These are phyloP conservation scores for Prionailurus viverrinus DNA, from an alignment of 2,113 vertebrate species.

Conservation along the genomic window DNA sequence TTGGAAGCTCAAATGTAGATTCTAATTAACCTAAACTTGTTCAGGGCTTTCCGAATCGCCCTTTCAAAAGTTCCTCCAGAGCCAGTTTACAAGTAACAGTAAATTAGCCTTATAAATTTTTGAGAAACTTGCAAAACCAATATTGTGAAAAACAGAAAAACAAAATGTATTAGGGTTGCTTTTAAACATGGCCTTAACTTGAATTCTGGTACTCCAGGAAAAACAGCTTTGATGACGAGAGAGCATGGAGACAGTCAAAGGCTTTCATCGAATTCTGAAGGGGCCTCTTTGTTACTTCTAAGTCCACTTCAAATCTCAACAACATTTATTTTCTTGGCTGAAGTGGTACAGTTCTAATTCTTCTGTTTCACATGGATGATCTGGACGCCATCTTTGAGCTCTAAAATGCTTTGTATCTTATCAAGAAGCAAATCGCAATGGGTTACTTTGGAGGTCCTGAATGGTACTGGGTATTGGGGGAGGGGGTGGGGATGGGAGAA, in stretches of 20 bases:
- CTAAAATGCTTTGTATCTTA: conserved; percentile 37
- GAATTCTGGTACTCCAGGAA: background rate
- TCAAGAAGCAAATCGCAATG: background rate
- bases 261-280: background rate
- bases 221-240: background rate
- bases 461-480: background rate
- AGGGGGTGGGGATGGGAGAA: background rate
- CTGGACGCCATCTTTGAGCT: background rate
- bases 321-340: conserved; percentile 21
- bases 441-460: background rate
- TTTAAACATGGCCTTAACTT: conserved; percentile 38
- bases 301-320: conserved; percentile 31
- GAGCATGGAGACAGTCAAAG: background rate
- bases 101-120: conserved; percentile 4
- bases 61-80: background rate
- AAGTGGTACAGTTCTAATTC: background rate
- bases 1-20: conserved; percentile 18
- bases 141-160: background rate
- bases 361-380: background rate
- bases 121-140: conserved; percentile 18
- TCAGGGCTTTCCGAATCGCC: conserved; percentile 23
- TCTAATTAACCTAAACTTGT: background rate
- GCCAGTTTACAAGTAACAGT: conserved; percentile 8
- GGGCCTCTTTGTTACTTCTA: background rate
- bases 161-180: background rate